A percentile compares a stretch with the other conserved stretches of the same genome.
These are phyloP conservation scores for Orthosia cruda DNA, from an alignment of 2,888 invertebrate genomes.

Conservation along the genomic window DNA sequence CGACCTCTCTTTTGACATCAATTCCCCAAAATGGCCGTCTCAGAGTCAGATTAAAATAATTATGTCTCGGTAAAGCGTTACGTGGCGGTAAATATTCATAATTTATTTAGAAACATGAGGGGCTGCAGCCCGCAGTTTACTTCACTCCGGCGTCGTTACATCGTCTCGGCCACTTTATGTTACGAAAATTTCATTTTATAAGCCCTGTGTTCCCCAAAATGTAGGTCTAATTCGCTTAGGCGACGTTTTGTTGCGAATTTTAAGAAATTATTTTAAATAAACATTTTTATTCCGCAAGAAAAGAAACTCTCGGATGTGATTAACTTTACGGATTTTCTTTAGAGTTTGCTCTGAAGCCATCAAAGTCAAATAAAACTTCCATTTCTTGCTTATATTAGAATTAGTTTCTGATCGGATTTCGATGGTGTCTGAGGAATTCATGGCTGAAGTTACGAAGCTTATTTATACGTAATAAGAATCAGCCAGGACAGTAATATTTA, in stretches of 20 bases:
- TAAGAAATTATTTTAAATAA: constrained; percentile 68
- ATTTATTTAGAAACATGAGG: constrained; percentile 89
- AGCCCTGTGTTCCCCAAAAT: constrained; percentile 82
- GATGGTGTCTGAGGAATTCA: constrained; percentile 51
- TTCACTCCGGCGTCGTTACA: constrained; percentile 79
- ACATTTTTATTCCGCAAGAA: constrained; percentile 55
- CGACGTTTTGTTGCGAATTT: constrained; percentile 74
- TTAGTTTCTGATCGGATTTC: constrained; percentile 63
- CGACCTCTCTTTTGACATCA: constrained; percentile 83
- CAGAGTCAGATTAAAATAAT: constrained; percentile 88
- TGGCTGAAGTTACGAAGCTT: constrained; percentile 37
- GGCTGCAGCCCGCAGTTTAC: constrained; percentile 80
- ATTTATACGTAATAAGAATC: constrained; percentile 34
- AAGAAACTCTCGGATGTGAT: constrained; percentile 58
- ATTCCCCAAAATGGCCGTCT: constrained; percentile 85
- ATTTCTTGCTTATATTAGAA: constrained; percentile 57
- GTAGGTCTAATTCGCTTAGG: constrained; percentile 80
- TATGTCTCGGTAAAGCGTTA: constrained; percentile 87
- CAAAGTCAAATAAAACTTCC: constrained; percentile 60
- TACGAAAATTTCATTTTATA: constrained; percentile 86
- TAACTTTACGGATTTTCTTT: constrained; percentile 58
- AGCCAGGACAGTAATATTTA: background rate
- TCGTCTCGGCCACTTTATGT: constrained; percentile 85
- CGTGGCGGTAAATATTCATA: constrained; percentile 89
- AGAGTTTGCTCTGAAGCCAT: constrained; percentile 52